Evolutionary conservation across 2,797 vertebrate genomes (phyloP), one percentile per base, ranked within the genome.

Genomic region (Melanogrammus aeglefinus): DNA sequence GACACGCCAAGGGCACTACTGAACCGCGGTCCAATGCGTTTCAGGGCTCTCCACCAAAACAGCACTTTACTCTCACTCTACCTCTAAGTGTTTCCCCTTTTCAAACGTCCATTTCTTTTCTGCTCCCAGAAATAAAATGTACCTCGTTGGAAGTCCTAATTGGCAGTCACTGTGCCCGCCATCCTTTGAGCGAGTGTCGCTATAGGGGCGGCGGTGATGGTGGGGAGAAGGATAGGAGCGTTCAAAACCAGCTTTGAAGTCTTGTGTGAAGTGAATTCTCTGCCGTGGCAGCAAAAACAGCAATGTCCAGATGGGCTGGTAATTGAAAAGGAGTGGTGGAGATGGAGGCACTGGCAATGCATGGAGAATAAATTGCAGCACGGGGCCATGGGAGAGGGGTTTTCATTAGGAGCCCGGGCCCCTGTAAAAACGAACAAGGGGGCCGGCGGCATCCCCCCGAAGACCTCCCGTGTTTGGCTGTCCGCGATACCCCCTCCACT

Each of bases 101-200:
- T 91, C 89, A 91, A 91, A 90, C 76, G 63, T 88, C 81, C 78
- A 84, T 87, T 90, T 95, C 91, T 96, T 57, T 57, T 57, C 18
- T 57, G 47, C 47, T 57, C 91, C 94, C 88, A 93, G 91, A 88
- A 87, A 93, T 89, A 88, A 95, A 94, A 96, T 94, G 93, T 89
- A 88, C 92, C 94, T 94, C 86, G 88, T 95, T 94, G 93, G 92
- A 95, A 91, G 86, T 94, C 92, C 91, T 96, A 96, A 97, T 96
- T 97, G 94, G 94, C 91, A 95, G 94, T 94, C 91, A 93, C 87
- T 93, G 91, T 91, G 91, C 81, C 87, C 86, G 78, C 81, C 82
- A 89, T 92, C 92, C 94, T 96, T 94, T 92, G 94, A 95, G 94
- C 90, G 92, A 86, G 6, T 31, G 91, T 94, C 94, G 93, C 94